Evolutionary conservation across 2,888 invertebrate genomes (phyloP).

Genomic region (Mermis nigrescens): DNA sequence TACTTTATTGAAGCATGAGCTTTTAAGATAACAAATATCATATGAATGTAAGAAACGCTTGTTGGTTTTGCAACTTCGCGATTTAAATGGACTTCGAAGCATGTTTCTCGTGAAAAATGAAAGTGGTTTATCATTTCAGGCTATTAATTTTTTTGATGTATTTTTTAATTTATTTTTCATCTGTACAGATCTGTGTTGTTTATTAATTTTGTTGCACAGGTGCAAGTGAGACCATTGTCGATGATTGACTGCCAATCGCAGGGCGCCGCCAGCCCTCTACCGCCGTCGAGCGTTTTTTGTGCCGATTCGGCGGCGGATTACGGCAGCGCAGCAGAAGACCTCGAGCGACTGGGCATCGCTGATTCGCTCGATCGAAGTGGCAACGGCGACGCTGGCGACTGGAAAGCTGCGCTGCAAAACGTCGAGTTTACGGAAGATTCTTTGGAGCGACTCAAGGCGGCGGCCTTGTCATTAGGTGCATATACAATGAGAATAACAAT

Average conservation of each 20-base stretch:
- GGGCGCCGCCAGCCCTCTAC: slow-evolving; percentile 17
- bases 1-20: no score
- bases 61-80: no score
- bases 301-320: slow-evolving; percentile 33
- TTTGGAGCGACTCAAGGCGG: slow-evolving; percentile 9
- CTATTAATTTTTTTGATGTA: no score
- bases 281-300: slow-evolving; percentile 21
- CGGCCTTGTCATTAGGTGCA: neutral
- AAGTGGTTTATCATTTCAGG: no score
- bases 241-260: slow-evolving; percentile 39
- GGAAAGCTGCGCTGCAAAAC: slow-evolving; percentile 6
- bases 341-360: slow-evolving; percentile 22
- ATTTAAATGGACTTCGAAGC: no score
- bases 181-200: no score
- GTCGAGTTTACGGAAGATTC: neutral
- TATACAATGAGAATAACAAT: no score
- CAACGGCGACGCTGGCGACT: slow-evolving; percentile 7
- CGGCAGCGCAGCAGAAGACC: slow-evolving; percentile 33
- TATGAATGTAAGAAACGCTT: no score
- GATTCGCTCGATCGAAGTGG: slow-evolving; percentile 2
- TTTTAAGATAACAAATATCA: no score
- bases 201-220: no score
- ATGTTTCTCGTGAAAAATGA: no score
- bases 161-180: no score
- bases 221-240: slow-evolving; percentile 7